Base-by-base conservation (phyloP, 2,888 invertebrate genomes). In the Xanthia icteritia region DNA sequence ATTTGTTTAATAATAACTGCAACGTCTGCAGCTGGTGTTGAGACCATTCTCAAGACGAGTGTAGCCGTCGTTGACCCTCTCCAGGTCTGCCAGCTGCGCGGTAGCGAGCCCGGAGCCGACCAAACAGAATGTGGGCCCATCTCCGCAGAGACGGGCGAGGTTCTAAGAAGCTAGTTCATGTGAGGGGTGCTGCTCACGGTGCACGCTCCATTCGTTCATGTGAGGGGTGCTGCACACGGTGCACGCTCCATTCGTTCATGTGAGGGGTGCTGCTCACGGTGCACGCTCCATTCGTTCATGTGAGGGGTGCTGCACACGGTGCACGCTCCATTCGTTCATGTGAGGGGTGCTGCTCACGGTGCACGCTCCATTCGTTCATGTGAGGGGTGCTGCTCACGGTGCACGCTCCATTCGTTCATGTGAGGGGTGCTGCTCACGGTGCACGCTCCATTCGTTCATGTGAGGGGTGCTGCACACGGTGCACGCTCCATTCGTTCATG, bases 31-130 rank as follows among this genome's bases (percentile, higher is more conserved):
- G 39, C 56, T 45, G 66, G 39, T 23, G 51, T 13, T 48, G 39
- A 67, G 51, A 39, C 15, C 42, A 63, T 23, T 54, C 51, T 58
- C 65, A 64, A 63, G 13, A 9, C 23, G 67, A 20, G 60, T 54
- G 54, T 27, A 48, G 65, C 39, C 71, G 73, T 72, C 72, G 63
- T 60, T 66, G 83, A 82, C 78, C 83, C 78, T 71, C 65, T 69
- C 51, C 48, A 45, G 45, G 42, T 42, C 61, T 15, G 70, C 68
- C 73, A 65, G 82, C 71, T 64, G 75, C 76, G 73, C 54, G 73
- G 15, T 67, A 42, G 60, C 64, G 54, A n/a, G 27, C 23, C n/a
- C 65, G 13, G 2, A 39, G 20, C 31, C n/a, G 20, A 56, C 60
- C 63, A 72, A 31, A 75, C 45, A 13, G 31, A 45, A 56, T 63